Evolutionary conservation across 2,888 invertebrate species (phyloP), one percentile per base, ranked within the genome.

Genomic region (Hedya salicella): DNA sequence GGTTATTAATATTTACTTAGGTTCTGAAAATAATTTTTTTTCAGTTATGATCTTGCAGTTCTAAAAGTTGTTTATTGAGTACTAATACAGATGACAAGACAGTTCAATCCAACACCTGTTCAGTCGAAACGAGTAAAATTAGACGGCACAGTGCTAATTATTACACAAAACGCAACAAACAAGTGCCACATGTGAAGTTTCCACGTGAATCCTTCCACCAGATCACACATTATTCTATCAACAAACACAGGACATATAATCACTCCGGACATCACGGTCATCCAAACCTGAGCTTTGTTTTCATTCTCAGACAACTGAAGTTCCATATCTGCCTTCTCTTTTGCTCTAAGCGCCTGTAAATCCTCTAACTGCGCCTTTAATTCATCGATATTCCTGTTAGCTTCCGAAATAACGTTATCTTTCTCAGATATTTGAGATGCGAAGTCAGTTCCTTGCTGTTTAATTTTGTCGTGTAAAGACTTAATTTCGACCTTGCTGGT

Each of bases 241-340:
- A 72, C 67, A 73, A 71, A 78, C 69, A 68, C 67, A 68, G 68
- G 14, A 54, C 14, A 9, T 40, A 65, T 69, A 68, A 32, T 32
- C 52, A 75, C 69, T 65, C 69, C 67, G 68, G 69, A 75, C 77
- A 71, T 72, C 78, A 77, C 73, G 73, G 68, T 72, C 71, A 75
- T 72, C 81, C 89, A 85, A 81, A 91, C 91, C 91, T 91, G 85
- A 70, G 73, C 80, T 62, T 85, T 83, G 69, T 71, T 81, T 62
- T 86, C 82, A 81, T 75, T 88, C 61, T 83, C 80, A 65, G 73
- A 69, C 52, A 87, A 60, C 5, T 73, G 11, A 57, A 69, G 63
- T 42, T 79, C 77, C 73, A 82, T 68, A 46, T 83, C 77, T 75
- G 84, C 76, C 68, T 85, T 88, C 60, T 87, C 85, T 72, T 86